Evolutionary conservation across 2,113 vertebrate genomes (phyloP), one percentile per base, ranked within the genome.

Genomic region (Gila orcuttii): DNA sequence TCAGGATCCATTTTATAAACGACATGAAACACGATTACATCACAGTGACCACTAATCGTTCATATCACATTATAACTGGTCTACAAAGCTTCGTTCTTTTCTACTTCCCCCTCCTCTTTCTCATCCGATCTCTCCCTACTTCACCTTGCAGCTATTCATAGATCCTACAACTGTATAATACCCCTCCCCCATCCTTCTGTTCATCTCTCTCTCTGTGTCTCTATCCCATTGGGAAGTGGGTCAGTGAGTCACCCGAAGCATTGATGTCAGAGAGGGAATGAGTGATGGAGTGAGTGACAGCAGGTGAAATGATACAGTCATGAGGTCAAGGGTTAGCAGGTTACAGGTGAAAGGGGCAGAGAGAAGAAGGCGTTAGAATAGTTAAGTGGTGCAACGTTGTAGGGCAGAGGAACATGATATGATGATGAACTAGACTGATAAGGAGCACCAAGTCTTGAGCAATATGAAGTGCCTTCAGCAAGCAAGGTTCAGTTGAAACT

Each of bases 121-220:
- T 33, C 66, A 36, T 17, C 87, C 68, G 52, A 74, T 39, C 31
- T 83, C 77, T 86, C 85, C 85, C 84, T 82, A 74, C 85, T 87
- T 88, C 84, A 83, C 85, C 87, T 84, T 59, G 52, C 87, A 90
- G 73, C 93, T 94, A 94, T 94, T 94, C 92, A 93, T 94, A 94
- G 93, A 23, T 11, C 31, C 47, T 89, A 82, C 80, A 82, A 47
- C 85, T 89, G 86, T 87, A 90, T 89, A 85, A 90, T 88, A 52
- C 55, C 59, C 25, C 79, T 33, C 85, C 86, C 81, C 64, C 79
- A 28, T 31, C 45, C 47, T 21, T 66, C 64, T 28, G 13, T 42
- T 21, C 10, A 10, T 42, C 68, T 23, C 31, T 42, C 42, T 42
- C 19, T 21, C 17, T 19, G 2, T 39, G 17, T 71, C 33, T 59